Evolutionary conservation across 2,888 invertebrate species (phyloP).

Genomic region (Amiota mariae): DNA sequence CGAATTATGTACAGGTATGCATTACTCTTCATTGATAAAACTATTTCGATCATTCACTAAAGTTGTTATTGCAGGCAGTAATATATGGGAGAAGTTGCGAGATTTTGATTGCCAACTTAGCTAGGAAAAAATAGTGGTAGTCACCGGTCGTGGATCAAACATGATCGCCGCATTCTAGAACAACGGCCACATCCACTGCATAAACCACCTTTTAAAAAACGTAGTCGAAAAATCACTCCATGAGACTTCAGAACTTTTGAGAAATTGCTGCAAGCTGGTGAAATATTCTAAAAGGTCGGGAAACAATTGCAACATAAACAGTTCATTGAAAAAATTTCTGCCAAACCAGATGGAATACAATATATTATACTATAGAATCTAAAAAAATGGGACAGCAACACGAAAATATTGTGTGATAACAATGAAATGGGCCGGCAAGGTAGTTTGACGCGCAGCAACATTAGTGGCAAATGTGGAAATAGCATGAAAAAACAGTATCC

Average conservation of each 20-base stretch:
- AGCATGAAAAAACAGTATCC: too few relatives aligned
- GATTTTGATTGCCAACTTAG: slow-evolving; percentile 28
- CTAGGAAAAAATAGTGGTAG: slow-evolving; percentile 27
- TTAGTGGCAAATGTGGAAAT: too few relatives aligned
- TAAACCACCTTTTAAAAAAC: slow-evolving; percentile 32
- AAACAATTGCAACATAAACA: background rate
- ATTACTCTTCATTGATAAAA: background rate
- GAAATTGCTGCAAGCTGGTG: slow-evolving; percentile 12
- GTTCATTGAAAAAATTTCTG: background rate
- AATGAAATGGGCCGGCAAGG: background rate
- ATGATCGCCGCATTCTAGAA: slow-evolving; percentile 36
- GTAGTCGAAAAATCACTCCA: background rate
- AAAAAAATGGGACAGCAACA: background rate
- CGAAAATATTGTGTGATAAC: background rate
- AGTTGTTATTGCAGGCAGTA: background rate
- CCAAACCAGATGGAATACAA: background rate
- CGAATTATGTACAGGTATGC: background rate
- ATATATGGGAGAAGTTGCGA: background rate
- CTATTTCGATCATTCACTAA: background rate
- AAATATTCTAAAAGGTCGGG: background rate
- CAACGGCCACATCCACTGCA: slow-evolving; percentile 31
- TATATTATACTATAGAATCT: background rate
- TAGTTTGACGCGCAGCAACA: background rate
- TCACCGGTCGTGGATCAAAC: slow-evolving; percentile 33
- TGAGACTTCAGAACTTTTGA: background rate